Evolutionary conservation across 2,113 vertebrate genomes (phyloP), one percentile per base, ranked within the genome.

Genomic region (Dromiciops gliroides): DNA sequence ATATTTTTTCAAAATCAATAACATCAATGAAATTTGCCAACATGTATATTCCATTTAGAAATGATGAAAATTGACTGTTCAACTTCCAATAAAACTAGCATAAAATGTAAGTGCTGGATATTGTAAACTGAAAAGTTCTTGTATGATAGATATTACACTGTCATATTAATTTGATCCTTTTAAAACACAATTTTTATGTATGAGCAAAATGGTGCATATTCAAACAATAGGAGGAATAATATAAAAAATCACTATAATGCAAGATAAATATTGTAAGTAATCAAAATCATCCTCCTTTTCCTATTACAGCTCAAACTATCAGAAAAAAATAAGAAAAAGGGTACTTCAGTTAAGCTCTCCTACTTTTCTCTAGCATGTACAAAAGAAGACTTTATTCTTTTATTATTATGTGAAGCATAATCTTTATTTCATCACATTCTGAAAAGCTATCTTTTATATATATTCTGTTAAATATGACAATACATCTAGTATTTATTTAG

Each of bases 1-100:
- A 48, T 93, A 92, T 91, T 49, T 91, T 90, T 90, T 91, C 24
- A 90, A 92, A 95, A 92, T 91, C 3, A 88, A 23, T 92, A 92
- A 31, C 31, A n/a, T 5, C 88, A 93, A 51, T 4, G 89, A 95
- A 67, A 53, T 93, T 25, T 92, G 48, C 48, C 31, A 93, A 93
- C 0, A 50, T 0, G 89, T 3, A 51, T 24, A 94, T 2, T 91
- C 14, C 51, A 90, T 19, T 67, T 91, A 95, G 67, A 94, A 51
- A 89, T 92, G 2, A 0, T 91, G 28, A 31, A 6, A 92, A 91
- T 0, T 83, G n/a, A 37, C 9, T 2, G 93, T 37, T 6, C 50
- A 89, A 51, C 0, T 2, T 95, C 1, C 37, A 56, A 93, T 89
- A 89, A 56, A 93, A 31, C 9, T 31, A 94, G 67, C 3, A 31